Conservation (phyloP, 2,113 vertebrate species). For the Osmerus mordax region DNA sequence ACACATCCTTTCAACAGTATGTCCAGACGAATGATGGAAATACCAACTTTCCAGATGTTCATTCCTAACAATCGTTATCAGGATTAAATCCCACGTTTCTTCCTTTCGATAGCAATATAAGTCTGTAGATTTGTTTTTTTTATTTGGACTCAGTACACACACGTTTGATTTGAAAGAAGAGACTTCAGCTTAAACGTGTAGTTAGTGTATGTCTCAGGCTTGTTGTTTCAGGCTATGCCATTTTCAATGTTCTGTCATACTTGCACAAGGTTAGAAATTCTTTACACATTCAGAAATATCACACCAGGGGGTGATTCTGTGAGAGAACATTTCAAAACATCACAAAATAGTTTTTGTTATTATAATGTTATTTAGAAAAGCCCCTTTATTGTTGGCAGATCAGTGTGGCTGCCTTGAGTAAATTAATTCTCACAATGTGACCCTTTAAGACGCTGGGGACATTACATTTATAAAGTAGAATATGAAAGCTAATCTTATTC, state of each 20-base stretch:
- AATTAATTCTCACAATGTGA: constrained; percentile 31
- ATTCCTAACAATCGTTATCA: not conserved
- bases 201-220: too few relatives aligned
- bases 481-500: not conserved
- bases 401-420: constrained; percentile 24
- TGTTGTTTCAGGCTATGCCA: not conserved
- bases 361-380: constrained; percentile 37
- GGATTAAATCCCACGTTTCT: not conserved
- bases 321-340: constrained; percentile 10
- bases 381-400: constrained; percentile 38
- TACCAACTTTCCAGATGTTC: not conserved
- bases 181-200: too few relatives aligned
- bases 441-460: constrained; percentile 15
- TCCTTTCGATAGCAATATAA: not conserved
- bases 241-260: constrained; percentile 19
- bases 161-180: not conserved
- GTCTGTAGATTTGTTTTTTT: not conserved
- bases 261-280: not conserved
- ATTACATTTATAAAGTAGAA: constrained; percentile 16
- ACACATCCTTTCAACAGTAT: constrained; percentile 18
- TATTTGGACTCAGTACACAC: not conserved
- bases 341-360: constrained; percentile 30
- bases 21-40: not conserved
- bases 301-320: constrained; percentile 20
- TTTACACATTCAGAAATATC: constrained; percentile 8